These are phyloP conservation scores for Acanthosepion esculentum DNA, from an alignment of 2,888 invertebrate species.

Conservation along the genomic window DNA sequence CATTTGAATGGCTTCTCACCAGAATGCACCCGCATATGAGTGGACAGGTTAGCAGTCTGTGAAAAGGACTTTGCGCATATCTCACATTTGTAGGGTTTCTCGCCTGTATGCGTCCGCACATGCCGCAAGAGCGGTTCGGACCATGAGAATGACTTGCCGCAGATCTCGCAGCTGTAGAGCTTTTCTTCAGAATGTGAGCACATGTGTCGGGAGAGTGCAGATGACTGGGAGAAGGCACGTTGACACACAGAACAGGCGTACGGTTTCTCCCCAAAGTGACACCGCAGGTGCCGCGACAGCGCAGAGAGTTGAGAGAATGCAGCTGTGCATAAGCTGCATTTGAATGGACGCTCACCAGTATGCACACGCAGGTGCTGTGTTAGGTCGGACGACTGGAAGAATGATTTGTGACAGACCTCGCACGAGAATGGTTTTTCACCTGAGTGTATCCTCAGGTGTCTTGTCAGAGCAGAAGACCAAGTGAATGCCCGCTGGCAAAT, in stretches of 20 bases:
- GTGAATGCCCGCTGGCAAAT: neutral
- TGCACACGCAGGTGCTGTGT: neutral
- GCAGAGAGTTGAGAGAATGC: neutral
- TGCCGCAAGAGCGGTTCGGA: neutral
- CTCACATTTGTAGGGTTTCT: neutral
- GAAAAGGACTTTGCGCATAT: neutral
- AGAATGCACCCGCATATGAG: neutral
- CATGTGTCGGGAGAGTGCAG: neutral
- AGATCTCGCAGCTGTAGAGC: neutral
- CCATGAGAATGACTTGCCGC: neutral
- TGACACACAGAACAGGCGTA: neutral
- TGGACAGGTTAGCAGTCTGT: neutral
- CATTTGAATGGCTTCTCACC: conserved; percentile 12
- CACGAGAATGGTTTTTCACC: neutral
- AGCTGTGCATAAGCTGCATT: neutral
- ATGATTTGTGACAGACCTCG: neutral
- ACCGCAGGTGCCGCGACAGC: neutral
- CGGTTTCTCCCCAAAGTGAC: neutral
- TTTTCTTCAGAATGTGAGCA: neutral
- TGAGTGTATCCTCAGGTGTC: neutral
- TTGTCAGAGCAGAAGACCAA: neutral
- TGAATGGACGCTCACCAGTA: neutral
- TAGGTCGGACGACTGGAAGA: neutral
- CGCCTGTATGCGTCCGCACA: neutral
- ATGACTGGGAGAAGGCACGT: neutral